Percentiles rank a stretch among this genome's conserved stretches.
phyloP scores from a whole-genome alignment of 2,113 vertebrate species.

The Eurypyga helias region DNA sequence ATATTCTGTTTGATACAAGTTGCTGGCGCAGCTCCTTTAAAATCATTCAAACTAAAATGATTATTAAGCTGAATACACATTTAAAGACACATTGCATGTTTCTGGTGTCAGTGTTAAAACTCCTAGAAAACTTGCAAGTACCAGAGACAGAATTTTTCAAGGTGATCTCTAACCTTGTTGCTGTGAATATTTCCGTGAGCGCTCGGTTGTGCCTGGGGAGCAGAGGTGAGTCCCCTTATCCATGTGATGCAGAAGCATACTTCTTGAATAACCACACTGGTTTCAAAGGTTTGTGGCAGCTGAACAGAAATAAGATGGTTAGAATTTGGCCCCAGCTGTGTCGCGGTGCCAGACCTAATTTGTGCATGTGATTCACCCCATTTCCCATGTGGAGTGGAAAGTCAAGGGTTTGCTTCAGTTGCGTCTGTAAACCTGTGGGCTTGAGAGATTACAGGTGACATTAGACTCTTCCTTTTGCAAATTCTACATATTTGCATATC shows the following conservation, averaged over 20 bases:
- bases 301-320: neutral
- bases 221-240: neutral
- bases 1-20: neutral
- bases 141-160: neutral
- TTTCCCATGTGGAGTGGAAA: neutral
- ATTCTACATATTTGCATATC: neutral
- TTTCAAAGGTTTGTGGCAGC: neutral
- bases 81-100: neutral
- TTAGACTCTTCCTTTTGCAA: constrained; percentile 33
- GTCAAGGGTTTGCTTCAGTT: constrained; percentile 16
- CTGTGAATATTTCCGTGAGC: neutral
- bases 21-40: constrained; percentile 16
- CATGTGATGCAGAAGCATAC: neutral
- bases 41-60: neutral
- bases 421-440: neutral
- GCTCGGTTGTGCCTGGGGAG: neutral
- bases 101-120: neutral
- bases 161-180: neutral
- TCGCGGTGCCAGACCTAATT: neutral
- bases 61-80: neutral
- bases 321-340: neutral
- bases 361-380: neutral
- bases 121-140: neutral
- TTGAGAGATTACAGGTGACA: constrained; percentile 36
- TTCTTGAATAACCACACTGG: neutral